Base-by-base conservation (phyloP, 2,797 vertebrate genomes). In the Myotis planiceps region DNA sequence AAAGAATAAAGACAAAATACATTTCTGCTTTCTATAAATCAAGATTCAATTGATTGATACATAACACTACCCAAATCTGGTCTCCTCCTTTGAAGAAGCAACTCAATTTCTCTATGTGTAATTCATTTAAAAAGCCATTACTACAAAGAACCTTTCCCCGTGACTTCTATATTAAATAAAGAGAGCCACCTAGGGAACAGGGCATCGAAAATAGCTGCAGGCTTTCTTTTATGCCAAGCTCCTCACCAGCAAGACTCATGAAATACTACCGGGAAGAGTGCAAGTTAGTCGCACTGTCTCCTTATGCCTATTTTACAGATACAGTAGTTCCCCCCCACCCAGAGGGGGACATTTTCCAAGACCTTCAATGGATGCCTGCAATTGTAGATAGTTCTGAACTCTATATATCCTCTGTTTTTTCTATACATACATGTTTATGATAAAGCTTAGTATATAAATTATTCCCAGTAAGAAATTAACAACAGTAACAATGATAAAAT, bases 81-180 rank as follows among this genome's bases (percentile, higher is more conserved):
- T 89, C 82, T 53, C 15, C 23, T 80, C 39, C 69, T 87, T 86
- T 92, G 49, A 92, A 92, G 83, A 95, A 86, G 82, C n/a, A 75
- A 91, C 60, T 95, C 90, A 88, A 72, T 94, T 90, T 93, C 78
- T 82, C 29, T 49, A 75, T 47, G 27, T 71, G 29, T 66, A 86
- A 95, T 90, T 93, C 58, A 96, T 86, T 95, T 95, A 63, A 90
- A 92, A 96, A 96, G 58, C 34, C 47, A 80, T 71, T 37, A 71
- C 13, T 66, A 75, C 47, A n/a, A 93, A 90, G 45, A 79, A 68
- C 5, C 9, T 39, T 91, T 82, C 34, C 79, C 12, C 78, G 66
- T 5, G 78, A 87, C 42, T 68, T 92, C 39, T 68, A 1, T 42
- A 65, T 66, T 82, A 80, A 82, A 86, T 81, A 74, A 51, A 84